Conservation (phyloP, 2,113 vertebrate species). For the Vulpes ferrilata region DNA sequence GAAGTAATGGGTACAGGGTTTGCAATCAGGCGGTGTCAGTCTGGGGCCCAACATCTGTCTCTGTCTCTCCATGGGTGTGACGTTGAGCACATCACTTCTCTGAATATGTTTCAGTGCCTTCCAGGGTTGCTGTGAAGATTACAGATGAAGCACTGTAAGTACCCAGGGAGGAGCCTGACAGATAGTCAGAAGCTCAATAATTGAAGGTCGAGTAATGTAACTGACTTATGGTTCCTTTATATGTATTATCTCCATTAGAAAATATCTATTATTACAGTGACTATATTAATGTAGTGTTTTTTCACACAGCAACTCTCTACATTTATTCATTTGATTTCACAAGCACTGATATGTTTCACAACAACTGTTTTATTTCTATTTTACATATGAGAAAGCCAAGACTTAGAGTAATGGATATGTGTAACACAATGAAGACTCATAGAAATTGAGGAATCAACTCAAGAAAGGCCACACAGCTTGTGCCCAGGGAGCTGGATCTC, state of each 20-base stretch:
- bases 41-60: neutral
- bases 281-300: neutral
- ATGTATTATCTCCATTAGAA: neutral
- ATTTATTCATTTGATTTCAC: neutral
- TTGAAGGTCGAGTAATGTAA: neutral
- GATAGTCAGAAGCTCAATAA: neutral
- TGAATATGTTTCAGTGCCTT: neutral
- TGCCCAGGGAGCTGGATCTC: neutral
- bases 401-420: neutral
- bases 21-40: neutral
- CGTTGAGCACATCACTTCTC: neutral
- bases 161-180: neutral
- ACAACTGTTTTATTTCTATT: neutral
- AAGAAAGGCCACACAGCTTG: neutral
- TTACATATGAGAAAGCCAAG: constrained; percentile 26
- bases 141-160: neutral
- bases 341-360: neutral
- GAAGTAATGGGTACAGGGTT: neutral
- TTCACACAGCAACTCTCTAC: neutral
- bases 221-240: neutral
- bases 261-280: neutral
- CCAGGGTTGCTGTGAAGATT: neutral
- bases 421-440: neutral
- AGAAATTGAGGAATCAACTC: neutral
- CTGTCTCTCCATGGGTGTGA: constrained; percentile 8